Conservation (phyloP, 2,888 invertebrate species). For the Noctua pronuba region DNA sequence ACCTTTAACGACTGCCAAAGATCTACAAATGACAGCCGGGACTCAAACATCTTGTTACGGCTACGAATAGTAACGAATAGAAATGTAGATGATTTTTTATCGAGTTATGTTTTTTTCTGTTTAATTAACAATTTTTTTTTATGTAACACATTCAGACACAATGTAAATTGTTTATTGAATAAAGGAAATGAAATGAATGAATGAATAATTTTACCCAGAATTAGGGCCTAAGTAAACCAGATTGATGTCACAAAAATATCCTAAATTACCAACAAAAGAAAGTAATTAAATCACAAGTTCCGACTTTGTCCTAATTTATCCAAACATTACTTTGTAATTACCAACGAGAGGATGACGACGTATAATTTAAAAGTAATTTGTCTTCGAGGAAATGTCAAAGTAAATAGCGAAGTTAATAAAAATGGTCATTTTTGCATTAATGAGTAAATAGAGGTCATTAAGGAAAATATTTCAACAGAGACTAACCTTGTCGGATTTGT, state of each 20-base stretch:
- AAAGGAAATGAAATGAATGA: no score
- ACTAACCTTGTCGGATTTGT: neutral
- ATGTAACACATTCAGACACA: no score
- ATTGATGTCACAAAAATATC: constrained; percentile 13
- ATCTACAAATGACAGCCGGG: no score
- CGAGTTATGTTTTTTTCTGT: no score
- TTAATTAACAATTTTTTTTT: no score
- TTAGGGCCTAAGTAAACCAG: neutral
- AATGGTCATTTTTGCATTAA: neutral
- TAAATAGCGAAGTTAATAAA: constrained; percentile 19
- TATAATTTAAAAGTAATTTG: constrained; percentile 57
- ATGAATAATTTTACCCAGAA: neutral
- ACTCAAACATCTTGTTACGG: no score
- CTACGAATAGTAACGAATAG: no score
- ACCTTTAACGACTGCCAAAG: no score
- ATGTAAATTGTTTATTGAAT: no score
- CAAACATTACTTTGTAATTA: constrained; percentile 44
- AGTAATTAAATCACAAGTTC: constrained; percentile 34
- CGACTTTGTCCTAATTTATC: constrained; percentile 22
- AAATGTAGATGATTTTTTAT: no score
- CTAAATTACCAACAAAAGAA: constrained; percentile 12
- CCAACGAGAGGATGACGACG: constrained; percentile 32
- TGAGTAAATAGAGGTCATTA: constrained; percentile 24
- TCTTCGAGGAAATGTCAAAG: constrained; percentile 33
- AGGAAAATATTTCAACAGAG: neutral